Percentiles rank a stretch among this genome's conserved stretches.
Evolutionary conservation across 2,797 vertebrate species (phyloP).

Genomic region (Varecia variegata): DNA sequence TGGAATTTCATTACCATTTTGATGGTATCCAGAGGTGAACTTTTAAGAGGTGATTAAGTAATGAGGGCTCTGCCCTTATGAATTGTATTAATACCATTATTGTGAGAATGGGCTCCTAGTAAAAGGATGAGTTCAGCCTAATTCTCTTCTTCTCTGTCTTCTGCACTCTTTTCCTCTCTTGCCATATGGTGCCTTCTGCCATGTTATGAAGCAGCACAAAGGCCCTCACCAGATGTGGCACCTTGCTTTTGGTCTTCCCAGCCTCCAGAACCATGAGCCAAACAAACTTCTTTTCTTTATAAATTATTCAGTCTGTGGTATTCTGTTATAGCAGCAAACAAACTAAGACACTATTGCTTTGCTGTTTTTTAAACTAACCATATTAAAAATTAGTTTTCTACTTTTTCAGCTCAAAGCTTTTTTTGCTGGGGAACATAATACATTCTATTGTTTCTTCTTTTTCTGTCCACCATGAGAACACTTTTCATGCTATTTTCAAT

Average conservation of each 20-base stretch:
- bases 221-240: background rate
- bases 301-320: background rate
- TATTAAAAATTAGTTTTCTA: background rate
- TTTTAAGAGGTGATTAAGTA: background rate
- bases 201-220: background rate
- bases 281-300: background rate
- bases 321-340: background rate
- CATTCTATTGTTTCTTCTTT: background rate
- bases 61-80: background rate
- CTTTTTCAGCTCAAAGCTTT: background rate
- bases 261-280: background rate
- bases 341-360: background rate
- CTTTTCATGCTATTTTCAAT: background rate
- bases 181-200: background rate
- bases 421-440: background rate
- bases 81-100: background rate
- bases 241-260: background rate
- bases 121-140: background rate
- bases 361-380: background rate
- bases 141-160: background rate
- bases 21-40: background rate
- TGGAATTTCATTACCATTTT: background rate
- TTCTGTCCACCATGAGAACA: background rate
- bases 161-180: background rate
- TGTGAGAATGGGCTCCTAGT: background rate